Evolutionary conservation across 2,797 vertebrate genomes (phyloP).

Genomic region (Pseudomugil tenellus): DNA sequence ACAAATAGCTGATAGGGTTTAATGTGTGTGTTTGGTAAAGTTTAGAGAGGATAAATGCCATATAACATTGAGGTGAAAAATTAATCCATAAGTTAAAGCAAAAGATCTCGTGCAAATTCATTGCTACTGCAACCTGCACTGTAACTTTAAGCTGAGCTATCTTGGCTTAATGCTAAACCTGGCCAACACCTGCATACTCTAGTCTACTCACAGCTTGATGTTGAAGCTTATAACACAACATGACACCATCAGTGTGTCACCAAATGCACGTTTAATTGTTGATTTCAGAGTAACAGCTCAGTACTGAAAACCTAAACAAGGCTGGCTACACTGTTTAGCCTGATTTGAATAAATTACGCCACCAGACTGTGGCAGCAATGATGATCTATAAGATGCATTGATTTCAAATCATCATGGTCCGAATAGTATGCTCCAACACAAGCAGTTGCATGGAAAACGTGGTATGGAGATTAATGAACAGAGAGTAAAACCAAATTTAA

Average conservation of each 20-base stretch:
- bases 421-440: background rate
- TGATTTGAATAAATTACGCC: background rate
- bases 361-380: background rate
- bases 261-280: conserved; percentile 12
- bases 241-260: conserved; percentile 17
- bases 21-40: conserved; percentile 1
- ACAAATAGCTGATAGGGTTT: conserved; percentile 39
- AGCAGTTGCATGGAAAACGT: background rate
- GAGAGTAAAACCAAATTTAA: background rate
- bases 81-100: background rate
- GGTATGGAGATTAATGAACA: background rate
- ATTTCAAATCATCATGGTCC: background rate
- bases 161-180: conserved; percentile 21
- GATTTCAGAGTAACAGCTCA: conserved; percentile 13
- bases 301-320: conserved; percentile 7
- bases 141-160: conserved; percentile 1
- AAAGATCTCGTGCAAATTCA: background rate
- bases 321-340: conserved; percentile 4
- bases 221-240: conserved; percentile 11
- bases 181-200: conserved; percentile 15
- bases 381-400: background rate
- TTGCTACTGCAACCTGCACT: background rate
- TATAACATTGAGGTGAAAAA: conserved; percentile 5
- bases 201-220: conserved; percentile 21
- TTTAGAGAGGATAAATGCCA: conserved; percentile 14